Evolutionary conservation across 2,888 invertebrate species (phyloP), one percentile per base, ranked within the genome.

Genomic region (Drosophila meridiana): DNA sequence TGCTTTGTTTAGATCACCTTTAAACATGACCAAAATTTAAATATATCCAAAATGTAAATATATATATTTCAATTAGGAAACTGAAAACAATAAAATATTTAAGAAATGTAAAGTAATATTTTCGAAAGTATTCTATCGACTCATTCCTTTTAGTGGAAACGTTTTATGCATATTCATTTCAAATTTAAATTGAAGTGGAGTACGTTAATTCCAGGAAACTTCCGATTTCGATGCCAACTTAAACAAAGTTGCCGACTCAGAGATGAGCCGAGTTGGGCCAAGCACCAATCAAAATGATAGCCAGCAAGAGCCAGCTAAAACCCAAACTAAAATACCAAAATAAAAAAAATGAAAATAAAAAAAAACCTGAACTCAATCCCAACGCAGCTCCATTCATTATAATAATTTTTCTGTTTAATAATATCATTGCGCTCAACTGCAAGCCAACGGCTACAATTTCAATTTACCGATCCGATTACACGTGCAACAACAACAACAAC

Each of bases 361-460:
- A 70, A 53, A 59, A 30, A 53, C 66, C 66, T 45, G 67, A 67
- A 56, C 73, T 64, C 71, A 72, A 62, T 65, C 60, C 81, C 50
- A 66, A 67, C 69, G 42, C 69, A 83, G 75, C 82, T 82, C 85
- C 85, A 86, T 89, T 86, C 85, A 86, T 86, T 89, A 86, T 89
- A 82, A 90, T 80, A 86, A 82, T 80, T 83, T 88, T 89, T 74
- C 82, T 80, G 80, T 86, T 81, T 87, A 76, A 83, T 87, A 90
- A 89, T 90, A 90, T 90, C 84, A 89, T 83, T 86, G 83, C 78
- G 78, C 78, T 80, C 87, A 78, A 87, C 90, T 87, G 87, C 90
- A 87, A 87, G 88, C 80, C 87, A 76, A 55, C 73, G 84, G 87
- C 78, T 89, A 90, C 82, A 90, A 90, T 87, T 87, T 83, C 87